Percentiles rank a stretch among this genome's conserved stretches.
Conservation (phyloP, 2,113 vertebrate genomes). For the Pterocles gutturalis region DNA sequence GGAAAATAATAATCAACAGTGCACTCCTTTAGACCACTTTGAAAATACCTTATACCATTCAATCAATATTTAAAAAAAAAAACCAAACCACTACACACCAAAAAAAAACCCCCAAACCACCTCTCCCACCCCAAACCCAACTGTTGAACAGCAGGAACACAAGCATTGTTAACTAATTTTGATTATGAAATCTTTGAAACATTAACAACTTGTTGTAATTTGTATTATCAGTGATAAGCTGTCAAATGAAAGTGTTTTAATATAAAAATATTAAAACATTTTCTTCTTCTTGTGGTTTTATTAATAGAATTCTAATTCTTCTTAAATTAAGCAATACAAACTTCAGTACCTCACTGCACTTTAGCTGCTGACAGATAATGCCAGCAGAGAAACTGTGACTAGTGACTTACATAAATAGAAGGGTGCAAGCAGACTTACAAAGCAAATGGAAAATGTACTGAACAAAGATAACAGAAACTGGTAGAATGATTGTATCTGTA, state of each 20-base stretch:
- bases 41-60: not conserved
- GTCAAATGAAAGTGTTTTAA: not conserved
- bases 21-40: not conserved
- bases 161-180: not conserved
- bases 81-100: too few species aligned
- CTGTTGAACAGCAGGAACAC: not conserved
- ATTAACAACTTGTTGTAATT: not conserved
- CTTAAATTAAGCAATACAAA: not conserved
- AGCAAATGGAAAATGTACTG: too few species aligned
- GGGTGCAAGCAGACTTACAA: not conserved
- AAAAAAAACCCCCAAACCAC: too few species aligned
- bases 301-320: not conserved
- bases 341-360: not conserved
- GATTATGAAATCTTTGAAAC: not conserved
- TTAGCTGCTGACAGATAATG: not conserved
- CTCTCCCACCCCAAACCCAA: not conserved
- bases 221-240: not conserved
- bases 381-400: not conserved
- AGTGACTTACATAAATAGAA: fast-evolving
- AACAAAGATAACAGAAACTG: too few species aligned
- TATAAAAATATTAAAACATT: not conserved
- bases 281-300: not conserved
- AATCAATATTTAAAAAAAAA: not conserved
- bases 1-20: not conserved
- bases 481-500: too few species aligned